Evolutionary conservation across 2,797 vertebrate species (phyloP).

Genomic region (Kryptopterus vitreolus): DNA sequence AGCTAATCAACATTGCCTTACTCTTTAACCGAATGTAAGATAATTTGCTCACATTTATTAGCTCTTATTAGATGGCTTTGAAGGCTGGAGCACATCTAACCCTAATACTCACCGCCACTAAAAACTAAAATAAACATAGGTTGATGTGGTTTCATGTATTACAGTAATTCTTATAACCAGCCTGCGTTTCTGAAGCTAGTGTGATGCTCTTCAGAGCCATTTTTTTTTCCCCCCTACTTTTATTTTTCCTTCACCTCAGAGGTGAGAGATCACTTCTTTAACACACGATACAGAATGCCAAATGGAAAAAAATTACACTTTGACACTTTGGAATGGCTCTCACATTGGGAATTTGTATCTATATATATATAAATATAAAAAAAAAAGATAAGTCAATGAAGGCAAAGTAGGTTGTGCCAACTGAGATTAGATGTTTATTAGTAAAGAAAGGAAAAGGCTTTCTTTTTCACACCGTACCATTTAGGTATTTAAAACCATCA

Average conservation of each 20-base stretch:
- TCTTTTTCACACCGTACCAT: constrained; percentile 60
- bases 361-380: too few species aligned
- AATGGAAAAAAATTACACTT: not conserved
- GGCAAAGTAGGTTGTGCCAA: not conserved
- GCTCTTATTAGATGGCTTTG: constrained; percentile 1
- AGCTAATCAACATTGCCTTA: constrained; percentile 39
- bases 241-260: not conserved
- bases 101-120: not conserved
- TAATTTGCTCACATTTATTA: not conserved
- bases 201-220: not conserved
- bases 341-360: constrained; percentile 1
- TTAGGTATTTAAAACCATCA: constrained; percentile 65
- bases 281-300: constrained; percentile 7
- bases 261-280: constrained; percentile 14
- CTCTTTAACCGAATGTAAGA: not conserved
- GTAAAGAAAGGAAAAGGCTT: constrained; percentile 44
- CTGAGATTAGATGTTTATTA: constrained; percentile 27
- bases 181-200: not conserved
- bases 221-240: not conserved
- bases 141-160: not conserved
- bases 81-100: not conserved
- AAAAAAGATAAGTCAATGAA: not conserved
- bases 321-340: constrained; percentile 50
- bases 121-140: not conserved
- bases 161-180: not conserved